phyloP scores from a whole-genome alignment of 1,140 invertebrate genomes.

The Zaprionus ornatus region DNA sequence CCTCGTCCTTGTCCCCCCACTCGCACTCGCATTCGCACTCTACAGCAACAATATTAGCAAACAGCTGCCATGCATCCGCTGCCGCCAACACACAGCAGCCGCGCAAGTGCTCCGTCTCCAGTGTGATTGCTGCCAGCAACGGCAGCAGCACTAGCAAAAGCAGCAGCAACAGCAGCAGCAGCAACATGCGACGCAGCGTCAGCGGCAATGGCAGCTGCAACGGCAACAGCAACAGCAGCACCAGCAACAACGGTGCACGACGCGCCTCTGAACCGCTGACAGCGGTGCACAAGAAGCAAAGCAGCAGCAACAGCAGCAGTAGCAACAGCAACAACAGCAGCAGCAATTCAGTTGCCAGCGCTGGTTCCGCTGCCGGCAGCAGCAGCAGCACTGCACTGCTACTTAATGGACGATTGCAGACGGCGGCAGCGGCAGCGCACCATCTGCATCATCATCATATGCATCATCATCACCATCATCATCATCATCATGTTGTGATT shows the following conservation, averaged over 20 bases:
- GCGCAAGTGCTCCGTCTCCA: conserved; percentile 38
- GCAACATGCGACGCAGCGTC: conserved; percentile 19
- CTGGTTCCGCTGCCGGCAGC: conserved; percentile 9
- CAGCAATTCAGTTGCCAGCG: conserved; percentile 40
- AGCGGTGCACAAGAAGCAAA: conserved; percentile 70
- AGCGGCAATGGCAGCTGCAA: conserved; percentile 14
- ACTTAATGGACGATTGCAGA: conserved; percentile 31
- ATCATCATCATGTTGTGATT: conserved; percentile 73
- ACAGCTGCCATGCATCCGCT: neutral
- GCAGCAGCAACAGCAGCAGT: conserved; percentile 27
- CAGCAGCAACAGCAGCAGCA: conserved; percentile 30
- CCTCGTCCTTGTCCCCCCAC: neutral
- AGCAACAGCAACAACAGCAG: conserved; percentile 31
- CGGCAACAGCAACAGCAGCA: conserved; percentile 64
- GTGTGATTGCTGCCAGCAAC: conserved; percentile 21
- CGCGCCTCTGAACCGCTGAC: conserved; percentile 67
- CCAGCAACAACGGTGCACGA: conserved; percentile 78
- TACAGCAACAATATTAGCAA: neutral
- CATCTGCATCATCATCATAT: conserved; percentile 68
- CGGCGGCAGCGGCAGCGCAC: conserved; percentile 44
- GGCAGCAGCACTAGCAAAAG: conserved; percentile 28
- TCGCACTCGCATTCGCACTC: neutral
- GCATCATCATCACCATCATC: conserved; percentile 72
- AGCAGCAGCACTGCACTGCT: conserved; percentile 32
- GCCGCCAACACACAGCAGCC: conserved; percentile 11